Conservation (phyloP, 2,888 invertebrate genomes). For the Thyatira batis region DNA sequence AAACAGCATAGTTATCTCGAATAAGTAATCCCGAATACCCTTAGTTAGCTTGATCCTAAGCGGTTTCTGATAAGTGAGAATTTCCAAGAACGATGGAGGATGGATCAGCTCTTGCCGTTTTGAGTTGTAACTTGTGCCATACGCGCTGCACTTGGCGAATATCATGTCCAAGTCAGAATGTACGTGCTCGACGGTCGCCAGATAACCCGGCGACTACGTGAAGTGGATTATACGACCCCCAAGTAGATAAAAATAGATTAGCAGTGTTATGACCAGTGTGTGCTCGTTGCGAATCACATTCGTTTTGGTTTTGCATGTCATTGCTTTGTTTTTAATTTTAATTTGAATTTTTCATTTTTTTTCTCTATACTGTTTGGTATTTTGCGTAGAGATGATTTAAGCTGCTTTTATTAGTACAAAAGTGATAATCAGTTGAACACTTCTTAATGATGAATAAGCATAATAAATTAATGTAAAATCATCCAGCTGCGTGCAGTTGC, state of each 20-base stretch:
- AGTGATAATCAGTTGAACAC: too few species aligned
- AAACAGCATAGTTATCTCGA: neutral
- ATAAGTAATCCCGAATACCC: neutral
- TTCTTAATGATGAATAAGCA: too few species aligned
- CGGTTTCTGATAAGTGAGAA: neutral
- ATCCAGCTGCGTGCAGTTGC: too few species aligned
- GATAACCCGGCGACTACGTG: constrained; percentile 44
- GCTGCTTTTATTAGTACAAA: too few species aligned
- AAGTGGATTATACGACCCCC: constrained; percentile 34
- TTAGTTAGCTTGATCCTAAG: neutral
- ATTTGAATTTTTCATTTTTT: neutral
- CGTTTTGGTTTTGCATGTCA: neutral
- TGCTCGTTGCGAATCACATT: neutral
- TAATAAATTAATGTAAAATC: too few species aligned
- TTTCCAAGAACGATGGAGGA: neutral
- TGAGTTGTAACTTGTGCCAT: constrained; percentile 17
- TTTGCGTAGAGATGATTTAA: too few species aligned
- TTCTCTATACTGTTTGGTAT: neutral
- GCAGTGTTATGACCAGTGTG: constrained; percentile 19
- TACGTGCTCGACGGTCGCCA: constrained; percentile 32
- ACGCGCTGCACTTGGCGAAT: constrained; percentile 25
- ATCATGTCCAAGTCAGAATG: constrained; percentile 25
- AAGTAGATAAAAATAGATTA: constrained; percentile 42
- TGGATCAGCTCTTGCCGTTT: neutral
- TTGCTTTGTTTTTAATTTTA: neutral